Conservation (phyloP, 2,888 invertebrate species). For the Eustalomyia histrio region DNA sequence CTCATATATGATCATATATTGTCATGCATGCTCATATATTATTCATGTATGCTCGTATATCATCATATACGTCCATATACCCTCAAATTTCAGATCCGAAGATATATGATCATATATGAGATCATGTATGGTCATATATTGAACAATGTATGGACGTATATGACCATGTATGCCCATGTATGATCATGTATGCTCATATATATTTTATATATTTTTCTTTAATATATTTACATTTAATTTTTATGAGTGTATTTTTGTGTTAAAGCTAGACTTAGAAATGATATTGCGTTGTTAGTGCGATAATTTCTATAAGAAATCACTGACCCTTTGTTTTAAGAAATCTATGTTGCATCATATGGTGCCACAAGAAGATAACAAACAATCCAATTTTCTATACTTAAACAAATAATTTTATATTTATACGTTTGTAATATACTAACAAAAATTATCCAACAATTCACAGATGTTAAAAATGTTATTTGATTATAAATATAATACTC, state of each 20-base stretch:
- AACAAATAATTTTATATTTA: slow-evolving; percentile 37
- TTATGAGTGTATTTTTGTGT: neutral
- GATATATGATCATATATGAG: too few species aligned
- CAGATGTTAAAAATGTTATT: slow-evolving; percentile 58
- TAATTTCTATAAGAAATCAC: neutral
- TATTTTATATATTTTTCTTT: neutral
- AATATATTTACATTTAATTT: neutral
- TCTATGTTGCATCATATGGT: neutral
- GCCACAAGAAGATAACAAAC: neutral
- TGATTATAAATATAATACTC: slow-evolving; percentile 21
- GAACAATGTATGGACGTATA: too few species aligned
- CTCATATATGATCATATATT: too few species aligned
- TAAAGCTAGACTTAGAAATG: neutral
- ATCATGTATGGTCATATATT: too few species aligned
- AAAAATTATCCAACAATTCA: slow-evolving; percentile 37
- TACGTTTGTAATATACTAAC: slow-evolving; percentile 14
- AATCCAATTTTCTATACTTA: slow-evolving; percentile 46
- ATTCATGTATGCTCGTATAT: too few species aligned
- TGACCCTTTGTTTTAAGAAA: neutral
- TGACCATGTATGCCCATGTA: too few species aligned
- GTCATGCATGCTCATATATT: too few species aligned
- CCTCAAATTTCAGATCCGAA: too few species aligned
- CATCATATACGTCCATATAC: too few species aligned
- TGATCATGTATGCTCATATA: too few species aligned
- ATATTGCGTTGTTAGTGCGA: neutral